These are phyloP conservation scores for Eulemur rufifrons DNA, from an alignment of 2,113 vertebrate species.

Conservation along the genomic window DNA sequence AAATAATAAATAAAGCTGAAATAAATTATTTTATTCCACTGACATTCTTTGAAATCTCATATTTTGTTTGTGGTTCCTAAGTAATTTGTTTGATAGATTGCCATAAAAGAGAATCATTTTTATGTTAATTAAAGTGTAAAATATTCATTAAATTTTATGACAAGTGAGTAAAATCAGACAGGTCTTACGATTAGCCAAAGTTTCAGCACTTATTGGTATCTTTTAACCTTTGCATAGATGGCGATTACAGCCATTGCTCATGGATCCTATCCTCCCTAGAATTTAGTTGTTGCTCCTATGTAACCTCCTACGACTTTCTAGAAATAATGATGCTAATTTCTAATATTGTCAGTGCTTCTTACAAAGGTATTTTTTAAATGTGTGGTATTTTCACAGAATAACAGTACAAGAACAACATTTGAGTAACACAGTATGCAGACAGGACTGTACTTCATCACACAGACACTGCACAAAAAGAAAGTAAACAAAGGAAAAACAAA, in stretches of 20 bases:
- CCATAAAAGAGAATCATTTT: constrained; percentile 18
- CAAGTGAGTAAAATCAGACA: constrained; percentile 40
- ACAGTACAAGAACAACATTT: not conserved
- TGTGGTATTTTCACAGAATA: constrained; percentile 31
- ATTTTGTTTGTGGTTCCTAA: constrained; percentile 54
- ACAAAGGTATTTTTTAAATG: not conserved
- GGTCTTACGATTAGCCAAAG: constrained; percentile 7
- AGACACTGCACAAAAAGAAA: not conserved
- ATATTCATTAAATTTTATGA: constrained; percentile 52
- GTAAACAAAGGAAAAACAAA: not conserved
- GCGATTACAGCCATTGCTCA: not conserved
- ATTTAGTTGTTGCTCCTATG: not conserved
- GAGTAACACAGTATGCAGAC: not conserved
- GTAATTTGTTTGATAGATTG: constrained; percentile 59
- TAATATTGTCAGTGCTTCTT: not conserved
- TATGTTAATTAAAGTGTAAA: constrained; percentile 63
- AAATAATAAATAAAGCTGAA: constrained; percentile 54
- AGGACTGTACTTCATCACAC: not conserved
- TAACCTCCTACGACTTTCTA: not conserved
- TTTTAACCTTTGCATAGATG: not conserved
- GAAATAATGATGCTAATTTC: constrained; percentile 39
- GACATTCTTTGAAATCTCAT: constrained; percentile 33
- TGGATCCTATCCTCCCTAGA: not conserved
- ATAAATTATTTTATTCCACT: constrained; percentile 31
- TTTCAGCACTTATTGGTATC: not conserved